phyloP scores from a whole-genome alignment of 2,888 invertebrate genomes.

The Notodromas monacha region DNA sequence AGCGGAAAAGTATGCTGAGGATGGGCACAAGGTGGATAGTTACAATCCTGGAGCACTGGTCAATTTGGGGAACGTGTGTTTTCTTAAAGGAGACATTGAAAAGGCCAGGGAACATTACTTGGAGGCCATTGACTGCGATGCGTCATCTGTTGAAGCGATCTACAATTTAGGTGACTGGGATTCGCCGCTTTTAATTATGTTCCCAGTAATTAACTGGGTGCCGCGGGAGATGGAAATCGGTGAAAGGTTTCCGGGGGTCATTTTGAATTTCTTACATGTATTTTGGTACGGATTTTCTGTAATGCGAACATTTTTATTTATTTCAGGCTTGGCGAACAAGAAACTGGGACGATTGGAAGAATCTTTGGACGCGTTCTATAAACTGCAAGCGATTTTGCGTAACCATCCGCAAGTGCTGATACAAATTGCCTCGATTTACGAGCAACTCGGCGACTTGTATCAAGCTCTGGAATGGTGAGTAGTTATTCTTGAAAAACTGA shows the following conservation, averaged over 20 bases:
- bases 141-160: conserved; percentile 46
- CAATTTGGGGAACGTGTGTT: conserved; percentile 47
- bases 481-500: conserved; percentile 10
- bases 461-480: conserved; percentile 22
- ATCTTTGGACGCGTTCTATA: conserved; percentile 42
- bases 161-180: conserved; percentile 33
- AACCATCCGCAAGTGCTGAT: conserved; percentile 38
- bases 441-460: conserved; percentile 24
- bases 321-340: conserved; percentile 30
- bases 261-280: background rate
- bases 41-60: conserved; percentile 50
- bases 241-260: no score
- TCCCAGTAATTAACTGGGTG: no score
- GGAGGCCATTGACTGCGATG: conserved; percentile 40
- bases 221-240: no score
- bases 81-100: conserved; percentile 30
- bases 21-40: conserved; percentile 34
- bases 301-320: background rate
- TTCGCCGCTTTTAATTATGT: no score
- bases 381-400: conserved; percentile 31
- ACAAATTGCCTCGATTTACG: conserved; percentile 43
- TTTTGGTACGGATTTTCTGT: background rate
- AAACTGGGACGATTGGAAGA: conserved; percentile 31
- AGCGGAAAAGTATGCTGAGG: conserved; percentile 38
- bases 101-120: conserved; percentile 34